These are phyloP conservation scores for Crotalus horridus DNA, from an alignment of 2,113 vertebrate species.

Conservation along the genomic window DNA sequence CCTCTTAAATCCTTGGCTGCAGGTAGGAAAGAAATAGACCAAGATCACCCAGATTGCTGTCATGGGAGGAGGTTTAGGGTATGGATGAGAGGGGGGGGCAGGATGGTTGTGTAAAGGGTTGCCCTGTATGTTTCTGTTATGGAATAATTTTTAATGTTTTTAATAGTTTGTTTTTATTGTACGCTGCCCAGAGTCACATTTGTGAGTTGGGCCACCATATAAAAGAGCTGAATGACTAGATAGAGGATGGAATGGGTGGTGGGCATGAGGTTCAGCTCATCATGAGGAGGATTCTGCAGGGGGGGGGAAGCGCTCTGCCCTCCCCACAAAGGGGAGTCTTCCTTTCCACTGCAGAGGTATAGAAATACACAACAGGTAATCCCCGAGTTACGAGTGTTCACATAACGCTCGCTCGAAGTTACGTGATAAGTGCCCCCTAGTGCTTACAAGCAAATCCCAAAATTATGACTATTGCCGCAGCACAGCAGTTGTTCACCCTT, in stretches of 20 bases:
- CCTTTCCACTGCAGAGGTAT: not conserved
- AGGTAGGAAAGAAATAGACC: conserved; percentile 60
- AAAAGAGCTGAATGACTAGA: not conserved
- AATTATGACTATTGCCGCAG: too few species aligned
- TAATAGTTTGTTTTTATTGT: not conserved
- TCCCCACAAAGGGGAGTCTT: not conserved
- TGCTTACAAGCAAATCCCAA: too few species aligned
- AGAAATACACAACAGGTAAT: not conserved
- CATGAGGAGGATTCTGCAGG: not conserved
- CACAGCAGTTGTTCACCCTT: too few species aligned
- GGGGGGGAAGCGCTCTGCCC: not conserved
- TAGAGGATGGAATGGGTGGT: not conserved
- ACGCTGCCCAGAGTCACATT: not conserved
- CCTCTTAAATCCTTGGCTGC: conserved; percentile 59
- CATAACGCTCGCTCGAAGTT: too few species aligned
- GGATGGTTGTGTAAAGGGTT: not conserved
- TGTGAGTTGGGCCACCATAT: not conserved
- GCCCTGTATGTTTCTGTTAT: not conserved
- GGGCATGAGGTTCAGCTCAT: not conserved
- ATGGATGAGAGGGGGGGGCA: not conserved
- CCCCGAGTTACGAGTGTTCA: too few species aligned
- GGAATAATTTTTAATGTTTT: not conserved
- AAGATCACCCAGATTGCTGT: not conserved
- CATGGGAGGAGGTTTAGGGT: not conserved
- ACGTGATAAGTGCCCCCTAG: too few species aligned